Evolutionary conservation across 2,797 vertebrate species (phyloP), one percentile per base, ranked within the genome.

Genomic region (Artibeus jamaicensis): DNA sequence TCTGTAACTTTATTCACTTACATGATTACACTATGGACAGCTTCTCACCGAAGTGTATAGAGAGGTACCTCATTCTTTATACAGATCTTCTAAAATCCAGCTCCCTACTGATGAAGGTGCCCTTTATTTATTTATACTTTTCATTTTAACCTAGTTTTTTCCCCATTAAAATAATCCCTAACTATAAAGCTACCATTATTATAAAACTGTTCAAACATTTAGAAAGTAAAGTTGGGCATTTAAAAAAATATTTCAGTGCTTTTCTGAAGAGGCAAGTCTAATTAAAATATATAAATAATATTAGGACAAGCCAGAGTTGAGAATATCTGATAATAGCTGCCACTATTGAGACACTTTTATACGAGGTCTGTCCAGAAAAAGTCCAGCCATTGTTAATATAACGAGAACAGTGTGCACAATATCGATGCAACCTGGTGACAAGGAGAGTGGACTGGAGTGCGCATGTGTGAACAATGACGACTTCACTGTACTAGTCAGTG

Each of bases 201-300:
- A 87, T 32, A 91, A 86, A 77, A 91, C 86, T 70, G 57, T 81
- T 73, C 29, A 92, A 73, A 89, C 29, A 81, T 71, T 67, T 2
- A 86, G 44, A 87, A 95, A 77, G 71, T 50, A 83, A 91, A 12
- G 50, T 14, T 84, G 67, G 67, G 37, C n/a, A 78, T 88, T 82
- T 73, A 42, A 42, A 92, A 92, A 93, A 91, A 70, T 74, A 76
- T 85, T 91, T 95, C 26, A 91, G 76, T 73, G 26, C 24, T 89
- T 55, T 81, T 85, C n/a, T 95, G 29, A 93, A 39, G 29, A 48
- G 8, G n/a, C 26, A 96, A 84, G 21, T 88, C 79, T 88, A 86
- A 93, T 77, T 77, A 76, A 95, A 96, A 90, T 57, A 62, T 44
- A 48, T 39, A 85, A 70, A 83, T 78, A 93, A 89, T 71, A 92